A percentile compares a stretch with the other conserved stretches of the same genome.
phyloP scores from a whole-genome alignment of 2,797 vertebrate genomes.

The Dromococcyx pavoninus region DNA sequence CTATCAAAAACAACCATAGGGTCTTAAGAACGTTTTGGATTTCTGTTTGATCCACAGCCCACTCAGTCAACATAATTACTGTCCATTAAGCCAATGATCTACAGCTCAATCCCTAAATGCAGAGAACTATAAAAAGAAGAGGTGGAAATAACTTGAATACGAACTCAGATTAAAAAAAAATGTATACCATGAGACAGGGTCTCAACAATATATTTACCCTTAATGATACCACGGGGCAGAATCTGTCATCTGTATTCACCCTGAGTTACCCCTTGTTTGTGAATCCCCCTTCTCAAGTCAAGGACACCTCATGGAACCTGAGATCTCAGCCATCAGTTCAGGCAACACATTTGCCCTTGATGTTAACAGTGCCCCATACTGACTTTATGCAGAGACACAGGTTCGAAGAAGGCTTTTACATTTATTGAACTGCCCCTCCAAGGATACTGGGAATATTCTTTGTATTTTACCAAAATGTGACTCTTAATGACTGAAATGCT shows the following conservation, averaged over 20 bases:
- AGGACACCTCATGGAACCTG: not conserved
- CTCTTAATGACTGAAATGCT: not conserved
- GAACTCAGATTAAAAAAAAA: not conserved
- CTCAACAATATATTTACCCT: not conserved
- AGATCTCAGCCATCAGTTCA: not conserved
- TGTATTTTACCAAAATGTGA: not conserved
- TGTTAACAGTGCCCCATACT: not conserved
- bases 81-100: not conserved
- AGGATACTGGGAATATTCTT: not conserved
- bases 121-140: not conserved
- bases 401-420: not conserved
- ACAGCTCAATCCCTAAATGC: not conserved
- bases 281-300: not conserved
- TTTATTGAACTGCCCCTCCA: not conserved
- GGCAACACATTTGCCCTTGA: not conserved
- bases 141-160: not conserved
- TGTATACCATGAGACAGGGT: not conserved
- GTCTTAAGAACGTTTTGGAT: not conserved
- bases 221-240: not conserved
- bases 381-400: not conserved
- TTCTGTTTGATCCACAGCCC: not conserved
- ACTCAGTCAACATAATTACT: not conserved
- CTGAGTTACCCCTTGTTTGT: not conserved
- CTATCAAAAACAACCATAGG: not conserved
- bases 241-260: not conserved